These are phyloP conservation scores for Bombus superbus DNA, from an alignment of 1,140 invertebrate genomes.

Conservation along the genomic window DNA sequence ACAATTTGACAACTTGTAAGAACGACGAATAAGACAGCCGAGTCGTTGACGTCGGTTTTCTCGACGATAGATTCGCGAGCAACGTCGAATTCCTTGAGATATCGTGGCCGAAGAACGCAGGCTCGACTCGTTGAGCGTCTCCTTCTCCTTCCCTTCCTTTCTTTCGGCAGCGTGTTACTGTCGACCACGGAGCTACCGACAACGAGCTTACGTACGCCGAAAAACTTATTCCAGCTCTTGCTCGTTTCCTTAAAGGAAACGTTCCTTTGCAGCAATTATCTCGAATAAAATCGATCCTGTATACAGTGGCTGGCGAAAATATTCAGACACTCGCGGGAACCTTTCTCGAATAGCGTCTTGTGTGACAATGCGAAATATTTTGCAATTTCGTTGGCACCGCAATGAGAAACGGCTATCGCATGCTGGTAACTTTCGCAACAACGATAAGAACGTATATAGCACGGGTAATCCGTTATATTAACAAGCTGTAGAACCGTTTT, in stretches of 20 bases:
- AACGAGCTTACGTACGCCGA: constrained; percentile 3
- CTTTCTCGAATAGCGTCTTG: too few relatives aligned
- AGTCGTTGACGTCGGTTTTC: constrained; percentile 17
- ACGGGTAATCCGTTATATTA: too few relatives aligned
- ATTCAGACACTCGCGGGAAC: not conserved
- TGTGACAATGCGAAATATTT: too few relatives aligned
- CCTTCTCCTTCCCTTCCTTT: not conserved
- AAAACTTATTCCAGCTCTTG: constrained; percentile 4
- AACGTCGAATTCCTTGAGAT: constrained; percentile 27
- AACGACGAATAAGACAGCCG: not conserved
- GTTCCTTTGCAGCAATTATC: not conserved
- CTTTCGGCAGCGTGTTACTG: constrained; percentile 15
- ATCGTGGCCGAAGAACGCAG: constrained; percentile 42
- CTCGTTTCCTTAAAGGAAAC: not conserved
- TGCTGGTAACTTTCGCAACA: too few relatives aligned
- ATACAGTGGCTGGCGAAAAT: not conserved
- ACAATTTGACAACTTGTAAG: too few relatives aligned
- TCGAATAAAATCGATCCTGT: not conserved
- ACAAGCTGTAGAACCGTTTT: too few relatives aligned
- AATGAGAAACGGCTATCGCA: too few relatives aligned
- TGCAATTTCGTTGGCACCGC: too few relatives aligned
- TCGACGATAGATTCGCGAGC: constrained; percentile 28
- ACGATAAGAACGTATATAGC: too few relatives aligned
- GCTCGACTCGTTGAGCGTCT: constrained; percentile 24
- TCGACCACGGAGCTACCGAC: constrained; percentile 19